Evolutionary conservation across 2,888 invertebrate genomes (phyloP).

Genomic region (Ophion ellenae): DNA sequence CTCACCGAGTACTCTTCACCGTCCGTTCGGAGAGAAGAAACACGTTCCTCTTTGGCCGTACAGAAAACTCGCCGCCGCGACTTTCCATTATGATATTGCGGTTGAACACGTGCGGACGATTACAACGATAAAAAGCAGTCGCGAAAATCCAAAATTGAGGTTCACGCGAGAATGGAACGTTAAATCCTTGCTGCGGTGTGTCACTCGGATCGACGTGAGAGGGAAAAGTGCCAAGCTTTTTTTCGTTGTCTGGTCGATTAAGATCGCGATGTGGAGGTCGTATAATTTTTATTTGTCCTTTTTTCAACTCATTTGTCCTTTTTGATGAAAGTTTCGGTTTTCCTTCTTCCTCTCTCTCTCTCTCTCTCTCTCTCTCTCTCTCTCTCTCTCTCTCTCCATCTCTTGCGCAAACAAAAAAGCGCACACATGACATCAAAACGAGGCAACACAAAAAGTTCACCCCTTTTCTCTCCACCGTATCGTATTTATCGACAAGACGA

Average conservation of each 20-base stretch:
- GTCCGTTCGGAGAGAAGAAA: no score
- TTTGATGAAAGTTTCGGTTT: background rate
- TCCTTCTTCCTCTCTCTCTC: constrained; percentile 13
- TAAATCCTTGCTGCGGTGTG: background rate
- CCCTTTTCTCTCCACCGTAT: constrained; percentile 66
- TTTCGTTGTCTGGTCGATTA: constrained; percentile 37
- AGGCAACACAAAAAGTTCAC: constrained; percentile 43
- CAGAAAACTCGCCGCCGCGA: background rate
- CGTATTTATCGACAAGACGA: constrained; percentile 80
- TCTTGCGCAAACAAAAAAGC: background rate
- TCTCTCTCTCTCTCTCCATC: constrained; percentile 3
- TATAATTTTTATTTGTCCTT: constrained; percentile 28
- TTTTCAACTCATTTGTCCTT: background rate
- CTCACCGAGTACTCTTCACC: background rate
- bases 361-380: constrained; percentile 14
- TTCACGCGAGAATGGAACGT: no score
- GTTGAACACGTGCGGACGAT: no score
- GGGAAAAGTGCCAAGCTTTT: constrained; percentile 42
- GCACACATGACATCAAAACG: constrained; percentile 29
- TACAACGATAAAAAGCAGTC: no score
- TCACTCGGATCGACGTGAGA: constrained; percentile 4
- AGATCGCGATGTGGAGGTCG: constrained; percentile 58
- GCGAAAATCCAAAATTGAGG: no score
- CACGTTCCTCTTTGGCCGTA: background rate
- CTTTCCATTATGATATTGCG: no score